Evolutionary conservation across 2,113 vertebrate species (phyloP), one percentile per base, ranked within the genome.

Genomic region (Oryzias woworae): DNA sequence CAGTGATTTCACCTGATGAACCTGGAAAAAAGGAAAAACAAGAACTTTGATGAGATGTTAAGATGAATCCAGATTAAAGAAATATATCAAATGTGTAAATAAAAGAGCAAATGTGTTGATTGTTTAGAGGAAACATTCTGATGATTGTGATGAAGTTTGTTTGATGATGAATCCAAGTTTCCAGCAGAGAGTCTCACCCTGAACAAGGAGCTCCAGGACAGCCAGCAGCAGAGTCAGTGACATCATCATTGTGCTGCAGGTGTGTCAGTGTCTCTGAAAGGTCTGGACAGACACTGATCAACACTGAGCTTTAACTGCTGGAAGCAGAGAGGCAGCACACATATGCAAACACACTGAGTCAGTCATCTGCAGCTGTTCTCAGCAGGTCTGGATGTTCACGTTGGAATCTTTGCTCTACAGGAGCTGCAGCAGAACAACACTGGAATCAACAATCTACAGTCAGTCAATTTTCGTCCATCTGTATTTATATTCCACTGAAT

Each of bases 181-280:
- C 31, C 56, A 66, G 12, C 28, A 66, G 57, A 68, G 64, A 53
- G 59, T 36, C 65, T 69, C 71, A 53, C 64, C 64, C 36, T 36
- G 36, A 36, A 36, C 36, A 36, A 36, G 36, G 36, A 36, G 36
- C 36, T 36, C 36, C 36, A 36, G 36, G 36, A 36, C 36, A 36
- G 46, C 67, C 58, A 28, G 63, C 62, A 66, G 52, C 22, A 66
- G 51, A 55, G 8, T 24, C 62, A 72, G 69, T 48, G 55, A 62
- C 55, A 58, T 36, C 36, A 2, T 36, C 36, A 36, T 36, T 36
- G 36, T 36, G 36, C 36, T 36, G 36, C 36, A 36, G 36, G 36
- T 36, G 36, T 36, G 36, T 36, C 36, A 36, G 36, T 36, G 36
- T 36, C 36, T 36, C 36, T 36, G 36, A 36, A 36, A 36, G 36